Evolutionary conservation across 2,888 invertebrate species (phyloP), one percentile per base, ranked within the genome.

Genomic region (Nemotelus nigrinus): DNA sequence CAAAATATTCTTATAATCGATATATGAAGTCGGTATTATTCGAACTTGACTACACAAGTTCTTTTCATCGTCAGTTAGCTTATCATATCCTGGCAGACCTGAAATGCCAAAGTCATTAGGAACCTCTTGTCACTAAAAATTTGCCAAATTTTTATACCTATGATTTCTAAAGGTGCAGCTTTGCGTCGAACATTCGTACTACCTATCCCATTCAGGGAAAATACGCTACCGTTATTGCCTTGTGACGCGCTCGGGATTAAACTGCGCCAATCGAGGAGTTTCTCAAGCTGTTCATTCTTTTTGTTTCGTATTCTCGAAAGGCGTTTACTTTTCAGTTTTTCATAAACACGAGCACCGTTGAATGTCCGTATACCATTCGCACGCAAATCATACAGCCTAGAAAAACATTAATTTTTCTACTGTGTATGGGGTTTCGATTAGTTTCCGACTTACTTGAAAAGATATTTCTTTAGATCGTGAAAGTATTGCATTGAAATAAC

Each of bases 21-120:
- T 86, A 85, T 93, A 97, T 25, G 92, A 92, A 75, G 91, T 89
- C 0, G 97, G 97, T 7, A 93, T 88, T 43, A 97, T 87, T 80
- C 97, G 90, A 3, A 92, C 88, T 65, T 88, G 89, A 0, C 95
- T 93, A 84, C 97, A 97, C 3, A 97, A 88, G 70, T 92, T 91
- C 80, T 90, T 91, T 85, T 97, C 97, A 50, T 90, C 88, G 8
- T 90, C 87, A 53, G 89, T 88, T n/a, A 97, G 88, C 80, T 91
- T 91, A 50, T 93, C 92, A 84, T 92, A 96, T 0, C 93, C 93
- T 0, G 96, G 95, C 80, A 96, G 86, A 81, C 94, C 94, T 74
- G 90, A 82, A 79, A 95, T 91, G 63, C n/a, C 25, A 25, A 55
- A 55, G 10, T 8, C 48, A 48, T 60, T 60, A 60, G 5, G 76